A percentile compares a stretch with the other conserved stretches of the same genome.
These are phyloP conservation scores for Irena cyanogastra DNA, from an alignment of 2,113 vertebrate species.

Conservation along the genomic window DNA sequence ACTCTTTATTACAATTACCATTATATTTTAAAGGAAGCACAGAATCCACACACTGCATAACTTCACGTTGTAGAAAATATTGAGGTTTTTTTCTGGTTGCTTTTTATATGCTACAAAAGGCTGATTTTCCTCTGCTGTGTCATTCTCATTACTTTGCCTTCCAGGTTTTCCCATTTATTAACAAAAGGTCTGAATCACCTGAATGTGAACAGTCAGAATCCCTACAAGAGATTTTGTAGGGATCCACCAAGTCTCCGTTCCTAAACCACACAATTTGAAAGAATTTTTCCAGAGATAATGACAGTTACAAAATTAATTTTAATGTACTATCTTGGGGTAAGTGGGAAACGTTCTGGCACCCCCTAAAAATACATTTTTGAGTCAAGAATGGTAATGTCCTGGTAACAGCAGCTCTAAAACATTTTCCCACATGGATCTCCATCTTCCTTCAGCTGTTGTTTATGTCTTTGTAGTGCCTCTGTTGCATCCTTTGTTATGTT, in stretches of 20 bases:
- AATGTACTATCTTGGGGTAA: not conserved
- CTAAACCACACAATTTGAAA: not conserved
- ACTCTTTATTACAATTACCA: not conserved
- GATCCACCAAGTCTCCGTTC: not conserved
- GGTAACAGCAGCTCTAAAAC: not conserved
- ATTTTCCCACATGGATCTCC: not conserved
- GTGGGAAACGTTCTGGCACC: not conserved
- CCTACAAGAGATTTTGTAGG: not conserved
- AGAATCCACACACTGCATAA: not conserved
- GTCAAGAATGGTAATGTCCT: not conserved
- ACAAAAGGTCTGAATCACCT: not conserved
- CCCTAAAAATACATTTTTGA: not conserved
- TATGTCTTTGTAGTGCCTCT: not conserved
- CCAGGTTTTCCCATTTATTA: not conserved
- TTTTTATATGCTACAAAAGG: not conserved
- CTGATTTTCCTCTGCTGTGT: not conserved
- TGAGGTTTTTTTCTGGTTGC: not conserved
- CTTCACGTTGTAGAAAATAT: not conserved
- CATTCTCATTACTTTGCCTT: not conserved
- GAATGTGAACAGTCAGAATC: not conserved
- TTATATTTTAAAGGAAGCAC: not conserved
- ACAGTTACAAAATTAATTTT: not conserved
- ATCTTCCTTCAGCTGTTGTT: not conserved
- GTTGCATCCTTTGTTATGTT: not conserved
- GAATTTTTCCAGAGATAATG: not conserved